These are phyloP conservation scores for Spilarctia lutea DNA, from an alignment of 2,888 invertebrate species.

Conservation along the genomic window DNA sequence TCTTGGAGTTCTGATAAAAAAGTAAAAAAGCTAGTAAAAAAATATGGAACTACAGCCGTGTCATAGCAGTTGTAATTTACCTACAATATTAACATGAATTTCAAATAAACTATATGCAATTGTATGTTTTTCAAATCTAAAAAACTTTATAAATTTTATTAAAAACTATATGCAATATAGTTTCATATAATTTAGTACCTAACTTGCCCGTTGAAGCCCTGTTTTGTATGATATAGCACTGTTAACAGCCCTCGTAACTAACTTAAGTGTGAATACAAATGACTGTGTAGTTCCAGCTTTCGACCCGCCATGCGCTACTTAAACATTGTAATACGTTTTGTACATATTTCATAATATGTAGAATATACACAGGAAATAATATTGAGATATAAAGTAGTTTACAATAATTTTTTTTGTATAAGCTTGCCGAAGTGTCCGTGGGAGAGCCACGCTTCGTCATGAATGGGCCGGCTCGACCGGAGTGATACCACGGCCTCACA, in stretches of 20 bases:
- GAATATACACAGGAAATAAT: too few relatives aligned
- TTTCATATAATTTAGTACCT: neutral
- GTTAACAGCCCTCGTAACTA: neutral
- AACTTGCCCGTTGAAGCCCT: neutral
- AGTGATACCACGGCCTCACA: too few relatives aligned
- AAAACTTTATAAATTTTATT: too few relatives aligned
- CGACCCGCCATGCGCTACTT: neutral
- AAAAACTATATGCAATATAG: neutral
- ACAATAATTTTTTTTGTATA: too few relatives aligned
- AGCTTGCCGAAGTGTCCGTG: too few relatives aligned
- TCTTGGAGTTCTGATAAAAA: neutral
- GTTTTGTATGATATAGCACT: constrained; percentile 3
- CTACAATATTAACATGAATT: too few relatives aligned
- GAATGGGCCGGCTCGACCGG: too few relatives aligned
- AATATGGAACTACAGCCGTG: neutral
- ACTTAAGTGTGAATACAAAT: constrained; percentile 32
- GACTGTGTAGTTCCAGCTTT: constrained; percentile 30
- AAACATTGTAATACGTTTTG: neutral
- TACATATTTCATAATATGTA: neutral
- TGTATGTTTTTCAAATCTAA: too few relatives aligned
- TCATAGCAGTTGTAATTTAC: neutral
- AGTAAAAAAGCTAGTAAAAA: too few relatives aligned
- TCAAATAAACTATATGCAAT: too few relatives aligned
- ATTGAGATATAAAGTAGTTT: too few relatives aligned
- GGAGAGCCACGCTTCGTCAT: too few relatives aligned